Evolutionary conservation across 2,797 vertebrate genomes (phyloP).

Genomic region (Aselliscus stoliczkanus): DNA sequence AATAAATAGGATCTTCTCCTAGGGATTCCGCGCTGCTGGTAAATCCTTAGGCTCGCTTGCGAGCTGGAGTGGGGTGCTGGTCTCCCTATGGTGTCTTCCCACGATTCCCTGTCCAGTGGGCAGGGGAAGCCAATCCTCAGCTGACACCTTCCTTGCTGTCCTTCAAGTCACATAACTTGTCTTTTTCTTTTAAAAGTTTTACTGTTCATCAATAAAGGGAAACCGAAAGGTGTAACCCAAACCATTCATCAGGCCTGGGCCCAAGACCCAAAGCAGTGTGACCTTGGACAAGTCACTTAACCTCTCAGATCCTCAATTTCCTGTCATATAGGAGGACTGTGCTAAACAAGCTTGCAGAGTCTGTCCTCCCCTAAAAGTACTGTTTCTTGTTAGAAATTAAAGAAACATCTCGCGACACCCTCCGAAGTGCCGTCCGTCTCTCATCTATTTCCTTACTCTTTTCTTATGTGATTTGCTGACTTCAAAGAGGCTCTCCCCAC

Average conservation of each 20-base stretch:
- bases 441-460: neutral
- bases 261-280: accelerated
- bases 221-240: neutral
- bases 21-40: accelerated
- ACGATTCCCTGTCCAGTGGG: neutral
- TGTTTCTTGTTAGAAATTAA: neutral
- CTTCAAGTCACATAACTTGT: neutral
- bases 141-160: neutral
- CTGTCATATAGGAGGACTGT: neutral
- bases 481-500: neutral
- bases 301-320: neutral
- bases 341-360: neutral
- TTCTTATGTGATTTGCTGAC: neutral
- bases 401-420: neutral
- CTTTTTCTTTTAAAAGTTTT: neutral
- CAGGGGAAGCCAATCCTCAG: accelerated
- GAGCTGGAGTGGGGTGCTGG: accelerated
- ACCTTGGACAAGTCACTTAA: neutral
- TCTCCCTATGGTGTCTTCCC: neutral
- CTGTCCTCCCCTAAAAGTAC: neutral
- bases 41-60: neutral
- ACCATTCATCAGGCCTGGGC: too few species aligned
- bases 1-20: neutral
- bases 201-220: neutral
- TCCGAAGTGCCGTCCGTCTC: accelerated